Percentiles rank a stretch among this genome's conserved stretches.
Conservation (phyloP, 2,113 vertebrate genomes). For the Engraulis encrasicolus region DNA sequence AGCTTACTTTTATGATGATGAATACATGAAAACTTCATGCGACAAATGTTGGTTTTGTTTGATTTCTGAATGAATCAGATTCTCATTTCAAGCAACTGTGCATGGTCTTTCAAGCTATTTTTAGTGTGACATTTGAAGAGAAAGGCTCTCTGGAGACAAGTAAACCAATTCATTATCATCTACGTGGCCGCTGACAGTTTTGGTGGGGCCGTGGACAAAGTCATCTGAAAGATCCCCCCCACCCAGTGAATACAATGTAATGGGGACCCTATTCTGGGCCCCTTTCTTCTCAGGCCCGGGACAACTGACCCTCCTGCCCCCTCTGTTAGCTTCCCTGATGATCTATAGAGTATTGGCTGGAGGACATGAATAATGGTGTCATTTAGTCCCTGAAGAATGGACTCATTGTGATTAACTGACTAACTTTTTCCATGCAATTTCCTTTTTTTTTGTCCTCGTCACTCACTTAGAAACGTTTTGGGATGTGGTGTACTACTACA, state of each 20-base stretch:
- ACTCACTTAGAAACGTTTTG: background rate
- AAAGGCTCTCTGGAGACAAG: background rate
- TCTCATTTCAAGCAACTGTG: constrained; percentile 22
- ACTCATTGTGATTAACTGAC: background rate
- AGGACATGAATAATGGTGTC: background rate
- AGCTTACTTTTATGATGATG: background rate
- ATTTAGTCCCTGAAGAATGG: constrained; percentile 1
- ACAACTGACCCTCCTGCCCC: no score
- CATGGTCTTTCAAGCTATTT: background rate
- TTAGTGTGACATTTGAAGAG: background rate
- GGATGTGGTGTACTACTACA: background rate
- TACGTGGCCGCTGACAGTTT: no score
- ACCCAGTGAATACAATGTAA: no score
- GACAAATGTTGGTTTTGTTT: background rate
- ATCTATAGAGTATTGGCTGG: background rate
- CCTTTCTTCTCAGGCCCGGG: no score
- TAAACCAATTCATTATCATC: background rate
- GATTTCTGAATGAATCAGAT: background rate
- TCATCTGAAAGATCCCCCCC: no score
- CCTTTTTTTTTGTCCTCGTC: background rate
- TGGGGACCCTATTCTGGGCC: no score
- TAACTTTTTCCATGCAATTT: background rate
- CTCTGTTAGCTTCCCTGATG: no score
- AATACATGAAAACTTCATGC: background rate
- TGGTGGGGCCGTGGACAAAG: no score